Evolutionary conservation across 2,113 vertebrate genomes (phyloP).

Genomic region (Neogale vison): DNA sequence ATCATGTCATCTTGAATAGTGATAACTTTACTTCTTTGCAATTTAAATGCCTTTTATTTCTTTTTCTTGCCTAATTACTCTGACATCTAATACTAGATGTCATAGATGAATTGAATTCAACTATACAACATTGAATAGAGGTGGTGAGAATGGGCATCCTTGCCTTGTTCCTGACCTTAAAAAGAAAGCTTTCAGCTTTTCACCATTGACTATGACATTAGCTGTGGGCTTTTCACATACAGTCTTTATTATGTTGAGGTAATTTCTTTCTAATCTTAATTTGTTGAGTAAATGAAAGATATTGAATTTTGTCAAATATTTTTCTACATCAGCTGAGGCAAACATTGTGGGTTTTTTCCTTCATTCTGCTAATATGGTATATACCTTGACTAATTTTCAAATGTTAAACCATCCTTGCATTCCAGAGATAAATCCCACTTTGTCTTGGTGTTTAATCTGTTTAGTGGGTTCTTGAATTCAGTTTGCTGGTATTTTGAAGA

Average conservation of each 20-base stretch:
- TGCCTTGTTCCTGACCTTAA: neutral
- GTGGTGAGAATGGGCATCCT: neutral
- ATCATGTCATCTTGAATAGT: neutral
- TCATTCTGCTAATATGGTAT: neutral
- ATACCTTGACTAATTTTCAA: neutral
- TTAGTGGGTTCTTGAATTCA: neutral
- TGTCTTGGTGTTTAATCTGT: neutral
- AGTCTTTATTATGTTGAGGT: neutral
- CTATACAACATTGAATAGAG: neutral
- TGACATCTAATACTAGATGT: neutral
- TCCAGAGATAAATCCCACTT: neutral
- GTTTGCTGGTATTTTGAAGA: neutral
- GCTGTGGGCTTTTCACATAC: neutral
- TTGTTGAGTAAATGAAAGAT: neutral
- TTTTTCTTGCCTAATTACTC: constrained; percentile 1
- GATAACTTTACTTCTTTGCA: neutral
- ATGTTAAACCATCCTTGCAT: neutral
- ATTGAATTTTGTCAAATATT: neutral
- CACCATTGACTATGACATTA: neutral
- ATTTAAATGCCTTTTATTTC: neutral
- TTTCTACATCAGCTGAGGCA: neutral
- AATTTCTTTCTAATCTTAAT: neutral
- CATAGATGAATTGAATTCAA: too few species aligned
- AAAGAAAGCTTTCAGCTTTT: neutral
- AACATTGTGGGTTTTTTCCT: neutral